phyloP scores from a whole-genome alignment of 2,888 invertebrate species.

The Leptinotarsa peninsularis region DNA sequence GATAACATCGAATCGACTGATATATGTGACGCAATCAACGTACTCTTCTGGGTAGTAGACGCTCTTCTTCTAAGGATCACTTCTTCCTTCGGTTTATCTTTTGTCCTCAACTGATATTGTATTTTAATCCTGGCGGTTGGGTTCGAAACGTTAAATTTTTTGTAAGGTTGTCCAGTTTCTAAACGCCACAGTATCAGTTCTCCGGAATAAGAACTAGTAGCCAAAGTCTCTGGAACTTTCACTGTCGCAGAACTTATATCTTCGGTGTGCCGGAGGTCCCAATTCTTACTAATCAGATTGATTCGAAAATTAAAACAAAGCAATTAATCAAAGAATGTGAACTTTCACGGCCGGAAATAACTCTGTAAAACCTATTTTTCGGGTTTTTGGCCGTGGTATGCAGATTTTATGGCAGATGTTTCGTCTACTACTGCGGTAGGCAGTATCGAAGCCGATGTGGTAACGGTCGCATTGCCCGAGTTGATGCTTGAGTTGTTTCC shows the following conservation, averaged over 20 bases:
- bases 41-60: background rate
- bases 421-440: too few relatives aligned
- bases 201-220: constrained; percentile 82
- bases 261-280: constrained; percentile 80
- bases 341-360: too few relatives aligned
- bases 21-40: constrained; percentile 19
- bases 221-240: constrained; percentile 76
- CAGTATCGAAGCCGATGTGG: too few relatives aligned
- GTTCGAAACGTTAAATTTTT: constrained; percentile 68
- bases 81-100: constrained; percentile 45
- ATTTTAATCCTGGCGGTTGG: constrained; percentile 72
- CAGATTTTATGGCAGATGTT: too few relatives aligned
- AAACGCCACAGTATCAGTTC: constrained; percentile 85
- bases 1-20: constrained; percentile 25
- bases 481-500: too few relatives aligned
- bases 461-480: too few relatives aligned
- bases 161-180: constrained; percentile 83
- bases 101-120: constrained; percentile 65
- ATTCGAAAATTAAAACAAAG: background rate
- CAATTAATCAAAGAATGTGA: too few relatives aligned
- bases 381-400: too few relatives aligned
- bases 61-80: constrained; percentile 7
- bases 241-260: constrained; percentile 80
- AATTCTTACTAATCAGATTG: constrained; percentile 68
- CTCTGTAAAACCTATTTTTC: too few relatives aligned